Base-by-base conservation (phyloP, 2,888 invertebrate species). In the Dascillus cervinus region DNA sequence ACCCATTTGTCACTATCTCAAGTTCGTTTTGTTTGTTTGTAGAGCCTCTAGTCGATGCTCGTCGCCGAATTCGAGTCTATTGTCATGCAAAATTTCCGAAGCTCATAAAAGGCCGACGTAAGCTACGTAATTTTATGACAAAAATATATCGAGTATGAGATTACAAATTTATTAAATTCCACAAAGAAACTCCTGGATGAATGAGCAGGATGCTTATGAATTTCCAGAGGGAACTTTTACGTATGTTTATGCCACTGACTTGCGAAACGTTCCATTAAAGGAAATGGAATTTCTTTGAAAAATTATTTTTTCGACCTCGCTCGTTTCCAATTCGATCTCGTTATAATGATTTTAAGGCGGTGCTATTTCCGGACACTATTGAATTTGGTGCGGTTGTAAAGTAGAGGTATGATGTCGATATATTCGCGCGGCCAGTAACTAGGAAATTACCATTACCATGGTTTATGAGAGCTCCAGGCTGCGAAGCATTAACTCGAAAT, bases 1-100 rank as follows among this genome's bases (percentile, higher is more conserved):
- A 40, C 47, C 45, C 44, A 48, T 47, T 48, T 49, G 47, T 48
- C 44, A 45, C 41, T 47, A 44, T 46, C 44, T 39, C 39, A 35
- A 39, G 43, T 44, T 44, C 43, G 45, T 43, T 45, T 27, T 44
- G 43, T 46, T 41, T 44, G 43, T 46, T 37, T 41, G 41, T 28
- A 15, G 22, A 31, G 35, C 38, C 38, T n/a, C n/a, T 31, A 30
- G 39, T 47, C 41, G 41, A 47, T 47, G 37, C 41, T 38, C 37
- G 31, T 31, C 35, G 30, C 34, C 37, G 41, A 44, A 43, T 49
- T 44, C 37, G 34, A 21, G 31, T 37, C 43, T 34, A 47, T 49
- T 49, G 44, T 47, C 40, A 45, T 47, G 47, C 39, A 46, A 43
- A 47, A 41, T 40, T 31, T 29, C 21, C 11, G 26, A 26, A 22